phyloP scores from a whole-genome alignment of 2,797 vertebrate genomes.

The Enteromius anoplus region DNA sequence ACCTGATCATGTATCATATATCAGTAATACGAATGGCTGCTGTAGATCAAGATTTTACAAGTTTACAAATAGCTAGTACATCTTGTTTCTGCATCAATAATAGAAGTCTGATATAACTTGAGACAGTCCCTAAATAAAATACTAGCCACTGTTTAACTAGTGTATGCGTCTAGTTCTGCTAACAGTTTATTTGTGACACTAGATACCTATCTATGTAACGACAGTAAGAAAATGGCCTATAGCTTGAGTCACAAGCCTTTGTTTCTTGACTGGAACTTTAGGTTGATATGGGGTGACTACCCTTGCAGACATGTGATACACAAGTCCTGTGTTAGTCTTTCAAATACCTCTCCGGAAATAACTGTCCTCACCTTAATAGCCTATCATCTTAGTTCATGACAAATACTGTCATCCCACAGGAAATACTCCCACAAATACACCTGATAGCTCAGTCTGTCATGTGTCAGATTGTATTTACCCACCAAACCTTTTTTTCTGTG shows the following conservation, averaged over 20 bases:
- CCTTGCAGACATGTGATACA: slow-evolving; percentile 33
- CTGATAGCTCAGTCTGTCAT: slow-evolving; percentile 14
- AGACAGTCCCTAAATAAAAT: not conserved
- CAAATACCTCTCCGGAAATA: slow-evolving; percentile 31
- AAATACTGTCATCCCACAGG: slow-evolving; percentile 38
- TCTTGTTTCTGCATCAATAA: not conserved
- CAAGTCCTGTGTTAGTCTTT: not conserved
- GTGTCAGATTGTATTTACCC: slow-evolving; percentile 14
- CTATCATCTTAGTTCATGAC: slow-evolving; percentile 29
- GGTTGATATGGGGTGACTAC: slow-evolving; percentile 16
- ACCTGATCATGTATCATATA: not conserved
- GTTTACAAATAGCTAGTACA: slow-evolving; percentile 1
- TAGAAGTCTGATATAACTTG: not conserved
- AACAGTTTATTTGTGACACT: slow-evolving; percentile 1
- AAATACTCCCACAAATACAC: slow-evolving; percentile 23
- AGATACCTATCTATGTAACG: not conserved
- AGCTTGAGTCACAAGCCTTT: slow-evolving; percentile 17
- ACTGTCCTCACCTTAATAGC: slow-evolving; percentile 20
- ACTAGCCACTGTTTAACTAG: not conserved
- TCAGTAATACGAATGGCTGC: not conserved
- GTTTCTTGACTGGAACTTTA: slow-evolving; percentile 30
- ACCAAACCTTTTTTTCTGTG: slow-evolving; percentile 20
- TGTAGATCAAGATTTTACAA: not conserved
- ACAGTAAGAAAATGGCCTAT: not conserved
- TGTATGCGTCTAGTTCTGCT: not conserved